Evolutionary conservation across 2,888 invertebrate genomes (phyloP), one percentile per base, ranked within the genome.

Genomic region (Drosophila diplacantha): DNA sequence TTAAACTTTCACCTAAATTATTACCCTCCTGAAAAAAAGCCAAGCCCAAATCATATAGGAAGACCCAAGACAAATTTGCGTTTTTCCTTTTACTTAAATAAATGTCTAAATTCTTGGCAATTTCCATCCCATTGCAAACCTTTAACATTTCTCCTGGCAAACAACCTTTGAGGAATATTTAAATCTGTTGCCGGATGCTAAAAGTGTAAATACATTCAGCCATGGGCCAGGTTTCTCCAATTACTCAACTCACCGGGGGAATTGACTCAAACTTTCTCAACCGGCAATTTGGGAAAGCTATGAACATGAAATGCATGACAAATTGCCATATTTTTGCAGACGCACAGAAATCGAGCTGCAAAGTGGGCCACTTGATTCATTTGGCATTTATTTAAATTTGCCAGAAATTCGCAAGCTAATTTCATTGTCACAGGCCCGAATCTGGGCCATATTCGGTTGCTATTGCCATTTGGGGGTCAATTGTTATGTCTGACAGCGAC

Each of bases 401-500:
- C 49, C 51, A 54, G 49, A 75, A 72, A 63, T 74, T 66, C 61
- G 60, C 65, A 39, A 37, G 66, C 69, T 78, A 78, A 74, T 74
- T 74, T 74, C 69, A 72, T 78, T 78, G 70, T 66, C 67, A 62
- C 44, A 50, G 37, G 54, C 41, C 54, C 56, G 5, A 31, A 32
- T 55, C 35, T 39, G 64, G 53, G 59, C 69, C 75, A 72, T 52
- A 37, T 57, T 31, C 34, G 6, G 29, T 35, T 18, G 55, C 37
- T 7, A 55, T 51, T 74, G 74, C 69, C 74, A 60, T 60, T 71
- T 64, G 78, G 69, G 68, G 78, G 69, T 73, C 75, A 80, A 75
- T 75, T 76, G 75, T 75, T 80, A 72, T 71, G 75, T 75, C 72
- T 80, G 75, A 75, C 75, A 75, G 80, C 74, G 77, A 75, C 71